Evolutionary conservation across 1,140 invertebrate species (phyloP).

Genomic region (Caerostris darwini): DNA sequence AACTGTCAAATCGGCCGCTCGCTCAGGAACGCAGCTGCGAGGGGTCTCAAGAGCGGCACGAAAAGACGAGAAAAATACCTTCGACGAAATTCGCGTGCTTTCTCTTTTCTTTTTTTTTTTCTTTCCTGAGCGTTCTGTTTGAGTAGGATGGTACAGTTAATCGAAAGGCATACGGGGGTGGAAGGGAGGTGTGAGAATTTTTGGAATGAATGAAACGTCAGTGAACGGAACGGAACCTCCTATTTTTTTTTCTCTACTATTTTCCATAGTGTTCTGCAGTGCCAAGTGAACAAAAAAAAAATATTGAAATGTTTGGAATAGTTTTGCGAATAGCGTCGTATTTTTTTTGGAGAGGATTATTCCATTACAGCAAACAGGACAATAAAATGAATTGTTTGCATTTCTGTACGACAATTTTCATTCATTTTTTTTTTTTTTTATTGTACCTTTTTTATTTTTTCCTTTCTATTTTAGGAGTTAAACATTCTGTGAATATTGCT

Average conservation of each 20-base stretch:
- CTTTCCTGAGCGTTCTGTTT: background rate
- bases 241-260: background rate
- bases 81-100: background rate
- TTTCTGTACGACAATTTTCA: background rate
- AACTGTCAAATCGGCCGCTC: slow-evolving; percentile 2
- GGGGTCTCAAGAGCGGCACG: slow-evolving; percentile 57
- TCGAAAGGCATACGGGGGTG: background rate
- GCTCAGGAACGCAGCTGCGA: slow-evolving; percentile 48
- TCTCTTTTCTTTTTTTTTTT: background rate
- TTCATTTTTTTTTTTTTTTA: no score
- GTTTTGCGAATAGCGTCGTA: background rate
- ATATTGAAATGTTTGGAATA: slow-evolving; percentile 1
- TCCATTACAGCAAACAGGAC: background rate
- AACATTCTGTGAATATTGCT: no score
- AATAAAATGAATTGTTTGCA: background rate
- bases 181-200: background rate
- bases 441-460: no score
- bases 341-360: background rate
- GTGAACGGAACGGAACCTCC: background rate
- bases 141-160: background rate
- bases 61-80: slow-evolving; percentile 27
- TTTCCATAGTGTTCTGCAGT: background rate
- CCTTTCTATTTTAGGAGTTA: no score
- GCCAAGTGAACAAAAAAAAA: background rate
- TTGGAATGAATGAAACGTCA: slow-evolving; percentile 12